Base-by-base conservation (phyloP, 2,888 invertebrate genomes). In the Netelia melanura region DNA sequence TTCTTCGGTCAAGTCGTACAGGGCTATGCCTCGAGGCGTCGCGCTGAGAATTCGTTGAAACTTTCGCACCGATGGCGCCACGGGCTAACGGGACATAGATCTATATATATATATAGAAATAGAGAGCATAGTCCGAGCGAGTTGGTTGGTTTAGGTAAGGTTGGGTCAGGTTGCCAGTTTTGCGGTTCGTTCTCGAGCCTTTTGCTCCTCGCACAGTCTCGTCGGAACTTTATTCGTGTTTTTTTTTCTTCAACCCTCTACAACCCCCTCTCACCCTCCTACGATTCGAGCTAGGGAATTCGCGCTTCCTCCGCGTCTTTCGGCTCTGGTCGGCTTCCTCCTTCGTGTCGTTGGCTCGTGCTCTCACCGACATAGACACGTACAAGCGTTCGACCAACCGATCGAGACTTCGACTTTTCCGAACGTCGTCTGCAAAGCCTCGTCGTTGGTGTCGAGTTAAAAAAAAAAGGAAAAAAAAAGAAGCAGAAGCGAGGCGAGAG, bases 11-110 rank as follows among this genome's bases (percentile, higher is more conserved):
- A 79, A 85, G 81, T 82, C 61, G 62, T 82, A 71, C 81, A 58
- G 70, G 65, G 52, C 52, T 62, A 74, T 70, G 79, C 81, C 78
- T 61, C 52, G 61, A 70, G 78, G 78, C 78, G 75, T 70, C 75
- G 81, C 62, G 48, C 78, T 67, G 81, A 75, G 78, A 85, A 81
- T 81, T 85, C 65, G 70, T 78, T 79, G 78, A 71, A 85, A 82
- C 71, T 81, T 85, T 85, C 30, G 56, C 84, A 70, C 81, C 74
- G 70, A 52, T 64, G 77, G 77, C 72, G 64, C 52, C 38, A 38
- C 77, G 72, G 62, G 43, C 67, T 72, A 70, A 38, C 48, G 30
- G 58, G 52, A 68, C 48, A 48, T 48, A 14, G 48, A 10, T 48
- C 2, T 48, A 8, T 48, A 48, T 48, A 48, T 14, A 48, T 48